Base-by-base conservation (phyloP, 1,140 invertebrate genomes). In the Pseudomyrmex cubaensis region DNA sequence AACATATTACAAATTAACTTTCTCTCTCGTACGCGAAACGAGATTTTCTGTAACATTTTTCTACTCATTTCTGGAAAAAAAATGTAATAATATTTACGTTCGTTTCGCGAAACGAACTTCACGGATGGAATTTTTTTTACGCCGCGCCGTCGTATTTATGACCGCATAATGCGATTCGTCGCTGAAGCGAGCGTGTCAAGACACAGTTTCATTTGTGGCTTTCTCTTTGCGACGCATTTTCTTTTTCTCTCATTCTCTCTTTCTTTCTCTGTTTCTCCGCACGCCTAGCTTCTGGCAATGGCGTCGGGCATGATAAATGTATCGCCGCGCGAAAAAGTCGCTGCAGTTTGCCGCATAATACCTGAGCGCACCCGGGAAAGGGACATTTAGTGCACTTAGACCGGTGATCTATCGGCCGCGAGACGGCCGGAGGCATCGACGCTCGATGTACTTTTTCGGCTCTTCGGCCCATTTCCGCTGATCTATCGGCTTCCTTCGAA, bases 311-410 rank as follows among this genome's bases (percentile, higher is more conserved):
- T 84, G 86, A 90, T 88, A 86, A 88, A 89, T 88, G 88, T 75
- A 73, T 84, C 64, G 22, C 62, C 17, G 17, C 48, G 44, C 22
- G 82, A 84, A 90, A 90, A 90, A 87, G 48, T 56, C 44, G 52
- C 59, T 72, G 84, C 86, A 88, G 62, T 82, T 78, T 82, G 83
- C 86, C 66, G 86, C 84, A 90, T 88, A 86, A 87, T 90, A 90
- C 88, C 84, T 64, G 63, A 35, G 62, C 70, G 77, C 5, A 74
- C 85, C 70, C 46, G 75, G 73, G 69, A 82, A 82, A 80, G 87
- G 84, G 87, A 90, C 90, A 90, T 90, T 90, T 90, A 90, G 89
- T 86, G 86, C 86, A 90, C 89, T 90, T 90, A 85, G 83, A 82
- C 69, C 59, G 74, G 89, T 89, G 89, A 90, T 90, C 89, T 90